Evolutionary conservation across 2,888 invertebrate genomes (phyloP), one percentile per base, ranked within the genome.

Genomic region (Homarus gammarus): DNA sequence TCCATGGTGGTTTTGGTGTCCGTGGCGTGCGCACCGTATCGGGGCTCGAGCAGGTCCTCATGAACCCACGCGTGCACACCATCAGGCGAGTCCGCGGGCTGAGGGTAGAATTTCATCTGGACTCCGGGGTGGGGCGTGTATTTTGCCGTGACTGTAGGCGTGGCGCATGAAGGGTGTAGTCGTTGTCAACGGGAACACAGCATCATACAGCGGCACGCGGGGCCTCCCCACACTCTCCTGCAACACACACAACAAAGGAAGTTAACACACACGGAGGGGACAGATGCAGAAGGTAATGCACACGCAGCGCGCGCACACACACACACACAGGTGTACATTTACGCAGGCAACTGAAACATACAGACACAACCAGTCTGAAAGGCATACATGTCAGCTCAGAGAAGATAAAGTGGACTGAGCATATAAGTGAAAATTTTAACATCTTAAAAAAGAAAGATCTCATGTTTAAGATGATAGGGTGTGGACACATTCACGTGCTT

Each of bases 71-170:
- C 90, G 38, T 91, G 91, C 31, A 91, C 86, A 61, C 90, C 90
- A 85, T 92, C 92, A 44, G 91, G 87, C 51, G 92, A 87, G 78
- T 87, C 85, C 78, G 86, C 84, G 31, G 91, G 90, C 56, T 91
- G 92, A 56, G 92, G 90, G 87, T 90, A 90, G 85, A 92, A 90
- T 91, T 92, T 92, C 92, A 92, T 92, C 84, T 81, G 89, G 90
- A 72, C 88, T 88, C 77, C 73, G 31, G 68, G 83, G 33, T 75
- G 73, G 85, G 82, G 75, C 27, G 75, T 64, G 77, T 56, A 56
- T 22, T 27, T 10, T n/a, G 75, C 49, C 40, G 77, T 64, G 68
- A 64, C 51, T 56, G 72, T 83, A 70, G 89, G 81, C 85, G 77
- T 64, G 81, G 89, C 68, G 73, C 82, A 88, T 82, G 77, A 38